Conservation (phyloP, 2,888 invertebrate species). For the Actias luna region DNA sequence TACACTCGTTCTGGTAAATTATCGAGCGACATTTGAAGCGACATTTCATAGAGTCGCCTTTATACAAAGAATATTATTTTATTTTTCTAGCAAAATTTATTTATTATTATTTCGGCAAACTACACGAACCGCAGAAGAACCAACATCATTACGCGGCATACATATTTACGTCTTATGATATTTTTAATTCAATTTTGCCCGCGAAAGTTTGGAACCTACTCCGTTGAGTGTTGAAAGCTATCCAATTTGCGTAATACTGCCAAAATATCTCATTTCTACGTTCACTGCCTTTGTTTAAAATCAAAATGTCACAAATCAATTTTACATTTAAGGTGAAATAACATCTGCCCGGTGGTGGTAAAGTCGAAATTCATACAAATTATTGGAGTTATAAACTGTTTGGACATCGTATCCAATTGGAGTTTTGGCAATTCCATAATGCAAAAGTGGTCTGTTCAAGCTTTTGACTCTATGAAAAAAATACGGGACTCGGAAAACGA, state of each 20-base stretch:
- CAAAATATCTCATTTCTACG: conserved; percentile 83
- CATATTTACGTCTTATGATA: conserved; percentile 80
- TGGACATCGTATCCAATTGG: conserved; percentile 55
- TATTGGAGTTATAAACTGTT: conserved; percentile 45
- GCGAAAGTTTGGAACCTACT: conserved; percentile 80
- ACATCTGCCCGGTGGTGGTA: conserved; percentile 20
- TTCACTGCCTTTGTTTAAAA: conserved; percentile 56
- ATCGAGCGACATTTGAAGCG: neutral
- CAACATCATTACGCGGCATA: conserved; percentile 75
- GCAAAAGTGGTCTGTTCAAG: conserved; percentile 82
- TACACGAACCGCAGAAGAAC: conserved; percentile 47
- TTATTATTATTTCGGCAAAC: conserved; percentile 39
- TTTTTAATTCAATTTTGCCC: conserved; percentile 81
- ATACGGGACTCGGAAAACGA: conserved; percentile 77
- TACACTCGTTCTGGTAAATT: neutral
- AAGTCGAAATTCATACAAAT: conserved; percentile 31
- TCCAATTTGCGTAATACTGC: conserved; percentile 83
- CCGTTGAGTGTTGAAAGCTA: conserved; percentile 82
- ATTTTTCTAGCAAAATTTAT: conserved; percentile 40
- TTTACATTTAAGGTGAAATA: conserved; percentile 29
- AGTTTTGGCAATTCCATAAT: conserved; percentile 82
- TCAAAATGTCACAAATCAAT: conserved; percentile 43
- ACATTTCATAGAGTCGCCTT: neutral
- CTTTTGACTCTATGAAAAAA: conserved; percentile 82
- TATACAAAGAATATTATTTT: no score